These are phyloP conservation scores for Fregata magnificens DNA, from an alignment of 2,113 vertebrate species.

Conservation along the genomic window DNA sequence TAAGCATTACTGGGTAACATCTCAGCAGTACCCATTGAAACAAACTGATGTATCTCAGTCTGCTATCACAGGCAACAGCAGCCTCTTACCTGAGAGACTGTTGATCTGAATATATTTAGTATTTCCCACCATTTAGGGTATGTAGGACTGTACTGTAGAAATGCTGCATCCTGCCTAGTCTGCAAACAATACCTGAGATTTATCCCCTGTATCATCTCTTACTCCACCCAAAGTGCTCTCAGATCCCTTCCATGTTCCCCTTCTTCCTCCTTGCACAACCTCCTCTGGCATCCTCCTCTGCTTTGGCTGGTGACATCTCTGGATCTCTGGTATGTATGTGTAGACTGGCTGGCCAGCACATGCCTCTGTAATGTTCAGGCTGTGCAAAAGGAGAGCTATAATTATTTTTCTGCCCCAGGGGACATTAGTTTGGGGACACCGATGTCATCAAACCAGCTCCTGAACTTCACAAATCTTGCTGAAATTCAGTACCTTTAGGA, in stretches of 20 bases:
- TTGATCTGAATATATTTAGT: not conserved
- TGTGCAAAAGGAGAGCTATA: not conserved
- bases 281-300: not conserved
- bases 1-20: not conserved
- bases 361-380: not conserved
- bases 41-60: not conserved
- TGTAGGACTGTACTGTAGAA: not conserved
- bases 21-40: not conserved
- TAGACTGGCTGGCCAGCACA: not conserved
- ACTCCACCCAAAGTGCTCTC: not conserved
- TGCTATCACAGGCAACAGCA: not conserved
- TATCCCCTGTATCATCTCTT: not conserved
- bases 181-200: not conserved
- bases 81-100: not conserved
- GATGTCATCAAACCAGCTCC: not conserved
- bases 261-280: not conserved
- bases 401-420: not conserved
- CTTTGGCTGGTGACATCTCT: not conserved
- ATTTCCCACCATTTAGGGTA: not conserved
- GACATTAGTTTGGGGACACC: not conserved
- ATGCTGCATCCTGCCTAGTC: not conserved
- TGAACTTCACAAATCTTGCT: not conserved
- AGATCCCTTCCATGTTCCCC: fast-evolving
- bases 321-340: not conserved
- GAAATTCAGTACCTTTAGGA: not conserved